phyloP scores from a whole-genome alignment of 2,888 invertebrate genomes.

The Erynnis tages region DNA sequence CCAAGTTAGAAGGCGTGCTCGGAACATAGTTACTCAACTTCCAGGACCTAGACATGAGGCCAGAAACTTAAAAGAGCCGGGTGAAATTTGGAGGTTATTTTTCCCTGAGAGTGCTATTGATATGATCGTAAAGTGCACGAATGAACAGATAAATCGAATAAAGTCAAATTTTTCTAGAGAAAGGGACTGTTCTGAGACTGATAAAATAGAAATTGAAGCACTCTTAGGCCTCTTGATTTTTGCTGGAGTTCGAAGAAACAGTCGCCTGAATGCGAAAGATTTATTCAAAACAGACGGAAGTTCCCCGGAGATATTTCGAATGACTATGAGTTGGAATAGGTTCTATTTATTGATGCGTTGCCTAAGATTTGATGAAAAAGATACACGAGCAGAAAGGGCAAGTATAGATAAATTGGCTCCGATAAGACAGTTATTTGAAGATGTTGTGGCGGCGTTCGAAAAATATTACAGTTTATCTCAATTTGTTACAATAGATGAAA shows the following conservation, averaged over 20 bases:
- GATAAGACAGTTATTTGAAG: constrained; percentile 31
- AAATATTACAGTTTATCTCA: constrained; percentile 31
- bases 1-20: constrained; percentile 10
- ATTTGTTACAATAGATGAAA: constrained; percentile 32
- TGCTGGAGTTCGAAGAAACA: constrained; percentile 30
- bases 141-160: constrained; percentile 18
- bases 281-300: constrained; percentile 31
- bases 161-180: constrained; percentile 20
- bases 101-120: constrained; percentile 10
- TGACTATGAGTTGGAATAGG: constrained; percentile 25
- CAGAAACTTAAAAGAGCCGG: constrained; percentile 26
- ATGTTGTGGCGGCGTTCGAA: constrained; percentile 27
- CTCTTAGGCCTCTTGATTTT: constrained; percentile 32
- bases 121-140: constrained; percentile 20
- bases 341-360: constrained; percentile 28
- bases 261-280: constrained; percentile 30
- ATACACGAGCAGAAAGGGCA: constrained; percentile 22
- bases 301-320: constrained; percentile 31
- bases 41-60: constrained; percentile 19
- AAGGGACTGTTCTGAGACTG: constrained; percentile 26
- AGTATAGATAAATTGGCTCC: constrained; percentile 30
- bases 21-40: constrained; percentile 27
- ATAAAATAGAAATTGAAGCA: constrained; percentile 27
- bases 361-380: constrained; percentile 28
- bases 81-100: constrained; percentile 28